Conservation (phyloP, 2,888 invertebrate species). For the Cephus nigrinus region DNA sequence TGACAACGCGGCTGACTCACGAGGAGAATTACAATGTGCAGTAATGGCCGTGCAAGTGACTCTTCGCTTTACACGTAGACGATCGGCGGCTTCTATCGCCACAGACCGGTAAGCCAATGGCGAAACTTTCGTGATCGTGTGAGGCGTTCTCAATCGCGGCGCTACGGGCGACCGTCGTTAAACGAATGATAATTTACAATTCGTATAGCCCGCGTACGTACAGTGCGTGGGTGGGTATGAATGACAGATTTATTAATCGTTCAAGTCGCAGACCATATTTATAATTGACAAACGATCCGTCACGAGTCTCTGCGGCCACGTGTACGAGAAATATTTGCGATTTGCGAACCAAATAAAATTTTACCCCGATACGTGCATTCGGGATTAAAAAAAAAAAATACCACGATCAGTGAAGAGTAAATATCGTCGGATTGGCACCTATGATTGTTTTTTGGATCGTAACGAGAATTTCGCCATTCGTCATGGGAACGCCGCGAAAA, state of each 20-base stretch:
- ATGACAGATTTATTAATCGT: not conserved
- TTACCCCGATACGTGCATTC: not conserved
- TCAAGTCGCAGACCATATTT: not conserved
- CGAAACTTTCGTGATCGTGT: not conserved
- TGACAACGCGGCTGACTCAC: not conserved
- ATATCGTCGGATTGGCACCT: not conserved
- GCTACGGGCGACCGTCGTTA: not conserved
- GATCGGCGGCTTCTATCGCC: not conserved
- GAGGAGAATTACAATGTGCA: not conserved
- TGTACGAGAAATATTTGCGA: not conserved
- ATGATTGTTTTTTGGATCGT: not conserved
- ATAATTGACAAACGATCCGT: not conserved
- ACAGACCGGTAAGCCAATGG: not conserved
- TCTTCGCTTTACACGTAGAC: not conserved
- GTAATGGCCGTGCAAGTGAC: not conserved
- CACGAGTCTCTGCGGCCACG: not conserved
- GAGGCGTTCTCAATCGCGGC: not conserved
- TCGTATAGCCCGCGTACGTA: not conserved
- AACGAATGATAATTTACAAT: conserved; percentile 5
- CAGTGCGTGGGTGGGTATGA: not conserved
- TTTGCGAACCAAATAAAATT: not conserved
- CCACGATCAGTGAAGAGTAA: not conserved
- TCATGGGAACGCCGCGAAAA: too few species aligned
- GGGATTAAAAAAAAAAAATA: not conserved
- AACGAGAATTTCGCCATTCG: not conserved